Conservation (phyloP, 2,113 vertebrate species). For the Madoqua kirkii region DNA sequence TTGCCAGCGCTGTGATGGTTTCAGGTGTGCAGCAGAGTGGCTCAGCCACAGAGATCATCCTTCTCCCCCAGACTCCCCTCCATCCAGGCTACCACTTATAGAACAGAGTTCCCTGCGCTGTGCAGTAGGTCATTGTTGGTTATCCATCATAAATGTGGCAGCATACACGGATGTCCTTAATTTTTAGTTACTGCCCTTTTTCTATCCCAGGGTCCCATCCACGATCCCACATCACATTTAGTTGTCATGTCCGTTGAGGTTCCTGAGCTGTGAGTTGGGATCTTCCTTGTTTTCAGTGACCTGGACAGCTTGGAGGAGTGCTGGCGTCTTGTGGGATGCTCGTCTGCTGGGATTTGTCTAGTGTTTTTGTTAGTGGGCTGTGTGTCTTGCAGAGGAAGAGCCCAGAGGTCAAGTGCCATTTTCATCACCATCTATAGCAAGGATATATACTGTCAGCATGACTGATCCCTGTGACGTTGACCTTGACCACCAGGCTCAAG, state of each 20-base stretch:
- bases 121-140: neutral
- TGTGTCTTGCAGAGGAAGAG: neutral
- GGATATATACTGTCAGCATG: accelerated
- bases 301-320: neutral
- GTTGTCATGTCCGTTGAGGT: neutral
- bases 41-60: neutral
- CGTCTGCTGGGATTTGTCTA: neutral
- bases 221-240: too few species aligned
- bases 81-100: neutral
- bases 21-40: neutral
- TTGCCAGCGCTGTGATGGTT: neutral
- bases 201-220: neutral
- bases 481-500: neutral
- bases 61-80: neutral
- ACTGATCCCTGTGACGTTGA: neutral
- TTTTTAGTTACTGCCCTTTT: neutral
- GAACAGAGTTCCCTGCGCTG: neutral
- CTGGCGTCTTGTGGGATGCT: neutral
- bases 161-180: neutral
- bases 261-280: neutral
- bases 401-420: neutral
- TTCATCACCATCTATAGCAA: neutral
- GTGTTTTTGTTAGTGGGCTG: neutral
- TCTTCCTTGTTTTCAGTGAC: neutral
- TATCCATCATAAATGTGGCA: neutral